phyloP scores from a whole-genome alignment of 2,888 invertebrate species.

The Camptogramma bilineatum region DNA sequence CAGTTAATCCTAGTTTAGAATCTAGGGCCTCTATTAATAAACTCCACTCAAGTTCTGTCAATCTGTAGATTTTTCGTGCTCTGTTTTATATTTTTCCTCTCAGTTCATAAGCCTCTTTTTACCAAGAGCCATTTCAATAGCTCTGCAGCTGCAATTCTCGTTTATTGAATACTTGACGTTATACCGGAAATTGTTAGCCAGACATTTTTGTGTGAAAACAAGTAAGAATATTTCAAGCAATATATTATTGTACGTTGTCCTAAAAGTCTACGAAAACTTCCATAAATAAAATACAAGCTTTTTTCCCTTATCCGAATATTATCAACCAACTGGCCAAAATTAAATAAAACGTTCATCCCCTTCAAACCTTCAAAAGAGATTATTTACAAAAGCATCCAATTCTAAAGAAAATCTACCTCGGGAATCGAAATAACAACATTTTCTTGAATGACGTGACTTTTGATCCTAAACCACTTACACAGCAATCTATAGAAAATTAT shows the following conservation, averaged over 20 bases:
- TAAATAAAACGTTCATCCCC: constrained; percentile 29
- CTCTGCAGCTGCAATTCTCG: constrained; percentile 29
- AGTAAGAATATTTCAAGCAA: neutral
- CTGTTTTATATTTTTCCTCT: neutral
- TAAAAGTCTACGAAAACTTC: neutral
- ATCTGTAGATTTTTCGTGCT: neutral
- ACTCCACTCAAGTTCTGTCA: too few species aligned
- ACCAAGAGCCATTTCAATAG: constrained; percentile 33
- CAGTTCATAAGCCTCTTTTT: constrained; percentile 24
- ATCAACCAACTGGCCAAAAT: constrained; percentile 15
- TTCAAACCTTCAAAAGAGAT: constrained; percentile 30
- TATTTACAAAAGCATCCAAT: constrained; percentile 34
- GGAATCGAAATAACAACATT: constrained; percentile 40
- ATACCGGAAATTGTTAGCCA: neutral
- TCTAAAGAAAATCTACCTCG: constrained; percentile 35
- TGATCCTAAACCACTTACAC: constrained; percentile 48
- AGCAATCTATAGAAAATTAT: constrained; percentile 52
- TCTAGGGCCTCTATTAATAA: too few species aligned
- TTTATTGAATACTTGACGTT: constrained; percentile 22
- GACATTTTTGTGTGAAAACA: neutral
- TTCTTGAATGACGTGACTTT: constrained; percentile 41
- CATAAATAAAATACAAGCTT: constrained; percentile 1
- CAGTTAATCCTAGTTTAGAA: too few species aligned
- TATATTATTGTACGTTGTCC: neutral
- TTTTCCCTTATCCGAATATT: neutral